A percentile compares a stretch with the other conserved stretches of the same genome.
These are phyloP conservation scores for Tenrec ecaudatus DNA, from an alignment of 2,113 vertebrate species.

Conservation along the genomic window DNA sequence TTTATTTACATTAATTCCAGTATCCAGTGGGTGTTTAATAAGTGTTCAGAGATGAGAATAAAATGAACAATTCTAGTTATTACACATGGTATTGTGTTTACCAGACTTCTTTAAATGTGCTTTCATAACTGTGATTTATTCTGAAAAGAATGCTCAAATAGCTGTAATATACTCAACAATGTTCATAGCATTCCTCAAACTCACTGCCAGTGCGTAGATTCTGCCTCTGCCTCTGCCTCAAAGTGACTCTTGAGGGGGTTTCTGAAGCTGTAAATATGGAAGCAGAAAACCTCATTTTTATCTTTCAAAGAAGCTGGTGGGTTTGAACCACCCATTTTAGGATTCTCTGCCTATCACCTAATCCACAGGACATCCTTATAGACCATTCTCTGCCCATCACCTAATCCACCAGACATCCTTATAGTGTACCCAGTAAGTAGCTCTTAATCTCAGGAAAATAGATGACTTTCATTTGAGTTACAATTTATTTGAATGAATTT, in stretches of 20 bases:
- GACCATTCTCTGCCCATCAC: too few relatives aligned
- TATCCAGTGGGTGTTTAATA: constrained; percentile 74
- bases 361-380: constrained; percentile 1
- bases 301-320: too few relatives aligned
- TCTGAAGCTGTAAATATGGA: too few relatives aligned
- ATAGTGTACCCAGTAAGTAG: constrained; percentile 25
- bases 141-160: constrained; percentile 70
- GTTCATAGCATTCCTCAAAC: neutral
- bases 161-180: constrained; percentile 69
- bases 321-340: too few relatives aligned
- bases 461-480: constrained; percentile 51
- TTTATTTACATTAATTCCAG: constrained; percentile 63
- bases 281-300: too few relatives aligned
- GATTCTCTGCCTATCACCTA: too few relatives aligned
- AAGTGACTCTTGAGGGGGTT: too few relatives aligned
- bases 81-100: neutral
- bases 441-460: constrained; percentile 52
- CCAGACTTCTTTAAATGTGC: constrained; percentile 61
- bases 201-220: too few relatives aligned
- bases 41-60: constrained; percentile 64
- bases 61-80: constrained; percentile 67
- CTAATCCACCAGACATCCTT: neutral
- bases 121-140: constrained; percentile 71
- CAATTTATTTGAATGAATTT: constrained; percentile 27
- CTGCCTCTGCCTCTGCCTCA: too few relatives aligned